phyloP scores from a whole-genome alignment of 2,888 invertebrate genomes.

The Drosophila monieri region DNA sequence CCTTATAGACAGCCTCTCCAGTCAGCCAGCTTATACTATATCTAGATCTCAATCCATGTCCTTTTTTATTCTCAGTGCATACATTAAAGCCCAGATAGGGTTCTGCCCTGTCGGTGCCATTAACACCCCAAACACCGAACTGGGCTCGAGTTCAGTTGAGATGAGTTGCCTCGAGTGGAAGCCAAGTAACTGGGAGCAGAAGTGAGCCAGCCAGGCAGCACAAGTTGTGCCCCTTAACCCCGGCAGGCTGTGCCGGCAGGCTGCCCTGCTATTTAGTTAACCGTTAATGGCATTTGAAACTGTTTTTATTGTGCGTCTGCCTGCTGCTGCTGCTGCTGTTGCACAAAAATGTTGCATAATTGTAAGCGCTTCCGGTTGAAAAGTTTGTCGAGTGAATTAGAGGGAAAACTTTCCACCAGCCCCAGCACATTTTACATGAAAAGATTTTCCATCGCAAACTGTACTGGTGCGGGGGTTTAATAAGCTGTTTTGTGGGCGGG shows the following conservation, averaged over 20 bases:
- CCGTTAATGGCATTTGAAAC: slow-evolving; percentile 77
- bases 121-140: slow-evolving; percentile 47
- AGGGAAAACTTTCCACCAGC: slow-evolving; percentile 38
- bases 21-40: no score
- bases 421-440: slow-evolving; percentile 49
- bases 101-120: slow-evolving; percentile 41
- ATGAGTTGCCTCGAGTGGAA: slow-evolving; percentile 36
- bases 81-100: slow-evolving; percentile 13
- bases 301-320: slow-evolving; percentile 66
- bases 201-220: slow-evolving; percentile 35
- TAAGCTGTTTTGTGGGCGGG: slow-evolving; percentile 18
- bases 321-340: slow-evolving; percentile 21
- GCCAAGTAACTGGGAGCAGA: slow-evolving; percentile 10
- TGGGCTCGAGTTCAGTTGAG: slow-evolving; percentile 23
- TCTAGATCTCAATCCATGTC: background rate
- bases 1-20: no score
- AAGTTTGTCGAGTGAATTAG: slow-evolving; percentile 67
- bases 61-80: background rate
- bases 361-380: slow-evolving; percentile 71
- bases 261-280: slow-evolving; percentile 65
- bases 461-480: slow-evolving; percentile 9
- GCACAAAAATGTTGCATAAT: slow-evolving; percentile 77
- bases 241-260: slow-evolving; percentile 3
- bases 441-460: slow-evolving; percentile 38
- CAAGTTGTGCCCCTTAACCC: slow-evolving; percentile 28